Conservation (phyloP, 2,113 vertebrate species). For the Pseudorhombus dupliciocellatus region DNA sequence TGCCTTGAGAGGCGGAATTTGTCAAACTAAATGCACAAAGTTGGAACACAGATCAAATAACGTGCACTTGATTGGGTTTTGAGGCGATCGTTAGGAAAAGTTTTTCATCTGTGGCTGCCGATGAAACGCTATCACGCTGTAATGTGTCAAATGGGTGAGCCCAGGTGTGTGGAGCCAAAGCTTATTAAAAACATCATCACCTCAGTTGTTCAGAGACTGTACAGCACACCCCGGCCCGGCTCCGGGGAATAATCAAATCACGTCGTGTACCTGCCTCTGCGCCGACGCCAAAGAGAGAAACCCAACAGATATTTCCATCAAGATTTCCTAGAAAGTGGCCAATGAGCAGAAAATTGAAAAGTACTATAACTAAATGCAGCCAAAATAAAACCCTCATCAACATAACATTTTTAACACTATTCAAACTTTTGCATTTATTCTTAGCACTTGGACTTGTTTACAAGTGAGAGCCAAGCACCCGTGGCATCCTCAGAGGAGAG, state of each 20-base stretch:
- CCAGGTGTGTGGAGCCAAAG: constrained; percentile 36
- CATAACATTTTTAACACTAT: not conserved
- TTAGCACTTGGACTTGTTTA: constrained; percentile 15
- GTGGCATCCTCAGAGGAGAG: constrained; percentile 26
- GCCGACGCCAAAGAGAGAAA: constrained; percentile 1
- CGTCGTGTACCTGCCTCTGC: constrained; percentile 10
- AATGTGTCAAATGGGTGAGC: constrained; percentile 24
- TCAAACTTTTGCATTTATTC: not conserved
- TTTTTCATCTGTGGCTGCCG: not conserved
- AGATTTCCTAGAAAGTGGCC: not conserved
- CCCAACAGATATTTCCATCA: constrained; percentile 21
- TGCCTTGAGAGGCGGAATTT: no score
- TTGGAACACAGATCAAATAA: no score
- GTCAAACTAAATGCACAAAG: no score
- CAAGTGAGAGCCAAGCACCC: constrained; percentile 16
- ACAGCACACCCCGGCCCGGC: constrained; percentile 13
- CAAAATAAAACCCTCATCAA: not conserved
- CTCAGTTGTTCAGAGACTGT: constrained; percentile 31
- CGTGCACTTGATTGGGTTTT: not conserved
- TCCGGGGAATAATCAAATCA: constrained; percentile 21
- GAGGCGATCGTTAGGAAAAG: no score
- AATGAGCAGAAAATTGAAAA: not conserved
- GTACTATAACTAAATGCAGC: not conserved
- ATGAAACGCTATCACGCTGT: constrained; percentile 26
- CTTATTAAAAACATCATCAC: not conserved